Evolutionary conservation across 2,888 invertebrate genomes (phyloP).

Genomic region (Lycaena phlaeas): DNA sequence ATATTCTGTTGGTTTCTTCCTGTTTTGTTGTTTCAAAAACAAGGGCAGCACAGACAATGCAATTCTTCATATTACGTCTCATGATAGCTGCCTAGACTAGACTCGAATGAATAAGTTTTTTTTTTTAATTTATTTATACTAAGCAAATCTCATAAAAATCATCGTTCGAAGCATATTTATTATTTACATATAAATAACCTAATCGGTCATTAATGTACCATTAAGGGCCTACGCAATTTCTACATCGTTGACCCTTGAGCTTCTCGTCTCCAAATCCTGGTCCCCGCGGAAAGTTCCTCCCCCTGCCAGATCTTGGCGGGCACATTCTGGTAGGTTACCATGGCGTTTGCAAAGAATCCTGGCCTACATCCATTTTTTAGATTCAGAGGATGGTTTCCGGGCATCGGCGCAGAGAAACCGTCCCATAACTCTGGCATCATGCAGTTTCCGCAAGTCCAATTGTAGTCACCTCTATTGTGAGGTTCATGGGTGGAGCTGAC

Average conservation of each 20-base stretch:
- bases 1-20: no score
- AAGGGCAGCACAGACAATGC: no score
- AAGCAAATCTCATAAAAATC: no score
- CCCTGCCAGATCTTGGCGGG: slow-evolving; percentile 36
- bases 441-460: slow-evolving; percentile 48
- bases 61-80: no score
- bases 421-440: slow-evolving; percentile 53
- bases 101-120: no score
- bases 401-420: slow-evolving; percentile 35
- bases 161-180: no score
- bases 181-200: slow-evolving; percentile 3
- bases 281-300: slow-evolving; percentile 54
- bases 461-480: slow-evolving; percentile 54
- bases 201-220: no score
- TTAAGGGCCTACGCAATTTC: slow-evolving; percentile 53
- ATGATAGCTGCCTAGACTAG: no score
- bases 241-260: slow-evolving; percentile 50
- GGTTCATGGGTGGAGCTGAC: no score
- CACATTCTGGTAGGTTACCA: slow-evolving; percentile 37
- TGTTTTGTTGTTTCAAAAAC: no score
- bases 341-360: slow-evolving; percentile 39
- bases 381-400: slow-evolving; percentile 42
- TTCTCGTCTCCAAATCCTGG: slow-evolving; percentile 50
- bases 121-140: no score
- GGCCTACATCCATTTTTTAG: slow-evolving; percentile 56